These are phyloP conservation scores for Allenopithecus nigroviridis DNA, from an alignment of 2,797 vertebrate genomes.

Conservation along the genomic window DNA sequence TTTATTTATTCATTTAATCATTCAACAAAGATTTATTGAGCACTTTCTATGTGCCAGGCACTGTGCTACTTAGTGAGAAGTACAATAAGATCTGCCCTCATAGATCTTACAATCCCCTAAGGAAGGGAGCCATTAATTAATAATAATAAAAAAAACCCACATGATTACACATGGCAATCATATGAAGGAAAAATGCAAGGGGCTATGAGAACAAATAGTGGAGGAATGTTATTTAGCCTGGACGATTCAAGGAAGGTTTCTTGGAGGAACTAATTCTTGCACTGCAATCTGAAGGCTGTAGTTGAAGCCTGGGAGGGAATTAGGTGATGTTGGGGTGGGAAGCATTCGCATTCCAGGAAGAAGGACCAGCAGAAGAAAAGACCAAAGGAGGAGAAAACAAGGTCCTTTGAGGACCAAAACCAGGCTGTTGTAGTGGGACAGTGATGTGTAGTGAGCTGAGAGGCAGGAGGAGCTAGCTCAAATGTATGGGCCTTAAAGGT, in stretches of 20 bases:
- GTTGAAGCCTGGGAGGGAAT: background rate
- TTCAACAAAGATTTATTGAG: background rate
- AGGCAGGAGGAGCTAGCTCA: too few species aligned
- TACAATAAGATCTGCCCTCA: background rate
- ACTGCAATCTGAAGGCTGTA: background rate
- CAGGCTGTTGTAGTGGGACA: background rate
- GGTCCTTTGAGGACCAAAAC: background rate
- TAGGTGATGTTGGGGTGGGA: background rate
- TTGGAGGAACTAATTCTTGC: background rate
- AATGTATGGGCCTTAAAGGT: background rate
- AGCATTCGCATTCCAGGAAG: background rate
- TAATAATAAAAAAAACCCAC: background rate
- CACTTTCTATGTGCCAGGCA: background rate
- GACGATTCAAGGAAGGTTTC: background rate
- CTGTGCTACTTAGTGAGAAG: background rate
- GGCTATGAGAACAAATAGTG: background rate
- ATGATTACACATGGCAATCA: background rate
- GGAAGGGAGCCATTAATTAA: background rate
- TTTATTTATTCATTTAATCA: background rate
- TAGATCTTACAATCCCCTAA: background rate
- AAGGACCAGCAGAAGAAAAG: background rate
- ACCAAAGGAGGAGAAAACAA: background rate
- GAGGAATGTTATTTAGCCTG: background rate
- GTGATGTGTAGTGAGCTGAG: background rate
- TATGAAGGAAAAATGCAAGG: background rate